Base-by-base conservation (phyloP, 2,888 invertebrate species). In the Polylopha cassiicola region DNA sequence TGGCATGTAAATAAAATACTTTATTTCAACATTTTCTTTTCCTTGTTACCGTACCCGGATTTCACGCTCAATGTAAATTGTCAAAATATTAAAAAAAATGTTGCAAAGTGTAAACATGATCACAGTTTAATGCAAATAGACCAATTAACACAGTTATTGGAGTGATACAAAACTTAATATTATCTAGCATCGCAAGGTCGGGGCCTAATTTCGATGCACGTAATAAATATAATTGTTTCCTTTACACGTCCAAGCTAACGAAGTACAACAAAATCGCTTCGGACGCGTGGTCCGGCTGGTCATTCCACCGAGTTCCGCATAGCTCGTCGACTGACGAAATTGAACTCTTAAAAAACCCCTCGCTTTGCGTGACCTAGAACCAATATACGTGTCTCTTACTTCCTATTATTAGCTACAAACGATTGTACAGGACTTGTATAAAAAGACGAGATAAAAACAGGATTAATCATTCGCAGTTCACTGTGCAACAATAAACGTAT, bases 391-490 rank as follows among this genome's bases (percentile, higher is more conserved):
- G 63, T 73, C 73, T 70, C 58, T 76, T 73, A 77, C 76, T 82
- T 82, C 81, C 79, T 80, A 76, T 73, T 76, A 72, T 63, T 67
- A 74, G 69, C 64, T 58, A 55, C 55, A 54, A 73, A 73, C 58
- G 64, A 69, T 63, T 72, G 74, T 67, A 53, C 65, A 62, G 65
- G 65, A 71, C 58, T 47, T 53, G 50, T 69, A 69, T 69, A 73
- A 78, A 51, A 81, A 73, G 73, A 62, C 63, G 69, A 53, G 57
- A 58, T 56, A 51, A 52, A 55, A 61, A 55, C 65, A 56, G 67
- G 68, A 69, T 63, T 64, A 62, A 73, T 68, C 81, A 85, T 79
- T 84, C 80, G 62, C 76, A 75, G 75, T 74, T 65, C 55, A 73
- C 74, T 74, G 77, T 81, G 68, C 71, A 74, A 68, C 61, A 71